Conservation (phyloP, 2,797 vertebrate genomes). For the Takifugu ocellatus region DNA sequence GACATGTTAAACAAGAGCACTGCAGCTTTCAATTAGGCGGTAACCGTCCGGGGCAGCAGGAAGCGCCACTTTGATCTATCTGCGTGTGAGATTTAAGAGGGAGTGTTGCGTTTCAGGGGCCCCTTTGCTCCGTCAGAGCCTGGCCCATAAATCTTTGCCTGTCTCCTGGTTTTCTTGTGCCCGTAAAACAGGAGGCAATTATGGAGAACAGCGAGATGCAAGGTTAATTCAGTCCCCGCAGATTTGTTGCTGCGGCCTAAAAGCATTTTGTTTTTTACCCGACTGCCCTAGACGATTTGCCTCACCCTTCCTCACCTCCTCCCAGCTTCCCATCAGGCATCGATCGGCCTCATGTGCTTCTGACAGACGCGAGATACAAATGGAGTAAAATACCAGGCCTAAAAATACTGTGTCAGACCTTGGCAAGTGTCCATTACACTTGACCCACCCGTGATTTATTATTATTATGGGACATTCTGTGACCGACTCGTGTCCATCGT, state of each 20-base stretch:
- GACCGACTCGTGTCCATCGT: not conserved
- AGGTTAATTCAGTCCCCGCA: conserved; percentile 50
- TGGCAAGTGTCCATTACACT: conserved; percentile 43
- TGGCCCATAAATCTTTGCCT: conserved; percentile 52
- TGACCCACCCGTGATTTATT: conserved; percentile 60
- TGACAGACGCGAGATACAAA: conserved; percentile 31
- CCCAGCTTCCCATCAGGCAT: conserved; percentile 47
- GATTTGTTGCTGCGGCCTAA: conserved; percentile 65
- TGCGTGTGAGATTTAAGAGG: conserved; percentile 37
- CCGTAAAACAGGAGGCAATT: conserved; percentile 65
- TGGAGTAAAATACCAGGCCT: conserved; percentile 28
- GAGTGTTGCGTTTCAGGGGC: conserved; percentile 42
- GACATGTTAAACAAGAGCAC: conserved; percentile 43
- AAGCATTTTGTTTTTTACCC: conserved; percentile 32
- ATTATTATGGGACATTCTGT: conserved; percentile 35
- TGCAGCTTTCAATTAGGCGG: conserved; percentile 56
- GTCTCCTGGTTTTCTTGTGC: conserved; percentile 44
- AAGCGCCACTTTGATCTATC: conserved; percentile 45
- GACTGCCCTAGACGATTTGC: conserved; percentile 26
- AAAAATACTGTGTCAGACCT: conserved; percentile 48
- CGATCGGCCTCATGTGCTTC: conserved; percentile 38
- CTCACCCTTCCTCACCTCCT: conserved; percentile 12
- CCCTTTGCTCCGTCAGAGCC: conserved; percentile 35
- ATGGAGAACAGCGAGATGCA: conserved; percentile 69
- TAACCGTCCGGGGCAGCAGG: conserved; percentile 33